Evolutionary conservation across 2,888 invertebrate genomes (phyloP).

Genomic region (Apamea sordens): DNA sequence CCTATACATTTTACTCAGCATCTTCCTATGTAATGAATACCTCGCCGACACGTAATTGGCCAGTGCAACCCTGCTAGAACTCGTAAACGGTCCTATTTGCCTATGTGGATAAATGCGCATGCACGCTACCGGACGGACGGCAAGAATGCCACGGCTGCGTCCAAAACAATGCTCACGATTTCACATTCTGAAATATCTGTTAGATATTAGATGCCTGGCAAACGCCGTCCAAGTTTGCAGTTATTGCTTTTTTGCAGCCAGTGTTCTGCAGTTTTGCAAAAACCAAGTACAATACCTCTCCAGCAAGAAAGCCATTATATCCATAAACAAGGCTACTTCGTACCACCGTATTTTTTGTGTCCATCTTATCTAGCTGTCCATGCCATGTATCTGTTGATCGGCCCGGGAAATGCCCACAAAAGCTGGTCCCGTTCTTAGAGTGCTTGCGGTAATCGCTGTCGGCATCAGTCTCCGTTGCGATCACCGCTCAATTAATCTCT

Average conservation of each 20-base stretch:
- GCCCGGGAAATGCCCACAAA: conserved; percentile 77
- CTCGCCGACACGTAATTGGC: conserved; percentile 82
- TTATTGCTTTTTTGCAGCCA: conserved; percentile 53
- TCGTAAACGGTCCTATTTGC: conserved; percentile 74
- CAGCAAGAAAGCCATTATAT: conserved; percentile 71
- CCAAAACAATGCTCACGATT: conserved; percentile 72
- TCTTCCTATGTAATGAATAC: conserved; percentile 84
- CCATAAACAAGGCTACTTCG: conserved; percentile 70
- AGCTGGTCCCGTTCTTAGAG: conserved; percentile 83
- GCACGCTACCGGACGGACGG: conserved; percentile 62
- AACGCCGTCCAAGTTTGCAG: conserved; percentile 52
- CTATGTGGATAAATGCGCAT: conserved; percentile 63
- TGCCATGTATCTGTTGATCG: conserved; percentile 71
- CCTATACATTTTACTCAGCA: conserved; percentile 79
- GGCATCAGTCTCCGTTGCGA: conserved; percentile 74
- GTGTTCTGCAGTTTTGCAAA: conserved; percentile 64
- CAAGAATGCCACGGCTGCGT: conserved; percentile 62
- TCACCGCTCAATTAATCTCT: conserved; percentile 76
- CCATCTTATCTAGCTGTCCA: conserved; percentile 73
- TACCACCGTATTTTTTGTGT: conserved; percentile 73
- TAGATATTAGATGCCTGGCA: conserved; percentile 52
- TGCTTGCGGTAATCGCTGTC: conserved; percentile 82
- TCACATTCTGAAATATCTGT: conserved; percentile 60
- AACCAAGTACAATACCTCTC: conserved; percentile 59
- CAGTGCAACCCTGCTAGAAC: conserved; percentile 73